Percentiles rank a stretch among this genome's conserved stretches.
phyloP scores from a whole-genome alignment of 2,888 invertebrate genomes.

The Erebia aethiops region DNA sequence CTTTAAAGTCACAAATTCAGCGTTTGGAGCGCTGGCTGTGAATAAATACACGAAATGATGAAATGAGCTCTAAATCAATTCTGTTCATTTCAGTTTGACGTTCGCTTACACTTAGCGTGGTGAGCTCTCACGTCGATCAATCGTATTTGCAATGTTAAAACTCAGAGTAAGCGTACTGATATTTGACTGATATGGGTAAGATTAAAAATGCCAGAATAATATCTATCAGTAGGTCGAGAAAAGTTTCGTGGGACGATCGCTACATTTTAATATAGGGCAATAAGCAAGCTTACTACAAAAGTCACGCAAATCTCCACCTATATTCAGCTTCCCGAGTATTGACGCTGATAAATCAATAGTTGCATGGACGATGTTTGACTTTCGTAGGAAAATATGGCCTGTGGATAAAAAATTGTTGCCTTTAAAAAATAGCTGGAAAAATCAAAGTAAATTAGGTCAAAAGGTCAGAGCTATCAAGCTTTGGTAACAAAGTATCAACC shows the following conservation, averaged over 20 bases:
- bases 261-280: conserved; percentile 13
- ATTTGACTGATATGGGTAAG: too few relatives aligned
- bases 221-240: neutral
- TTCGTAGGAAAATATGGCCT: conserved; percentile 30
- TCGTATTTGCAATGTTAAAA: too few relatives aligned
- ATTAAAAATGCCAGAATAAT: neutral
- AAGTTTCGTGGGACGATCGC: conserved; percentile 12
- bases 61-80: too few relatives aligned
- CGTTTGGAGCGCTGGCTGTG: too few relatives aligned
- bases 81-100: too few relatives aligned
- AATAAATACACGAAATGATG: too few relatives aligned
- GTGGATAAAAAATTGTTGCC: neutral
- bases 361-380: conserved; percentile 31
- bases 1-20: too few relatives aligned
- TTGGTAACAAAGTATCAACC: neutral
- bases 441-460: neutral
- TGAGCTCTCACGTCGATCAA: too few relatives aligned
- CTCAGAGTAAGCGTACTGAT: too few relatives aligned
- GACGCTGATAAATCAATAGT: conserved; percentile 33
- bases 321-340: conserved; percentile 24
- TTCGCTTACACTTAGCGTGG: too few relatives aligned
- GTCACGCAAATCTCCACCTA: conserved; percentile 20
- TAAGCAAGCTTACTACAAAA: conserved; percentile 14
- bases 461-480: neutral
- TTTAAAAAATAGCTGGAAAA: neutral